Evolutionary conservation across 2,888 invertebrate genomes (phyloP).

Genomic region (Caenorhabditis drosophilae): DNA sequence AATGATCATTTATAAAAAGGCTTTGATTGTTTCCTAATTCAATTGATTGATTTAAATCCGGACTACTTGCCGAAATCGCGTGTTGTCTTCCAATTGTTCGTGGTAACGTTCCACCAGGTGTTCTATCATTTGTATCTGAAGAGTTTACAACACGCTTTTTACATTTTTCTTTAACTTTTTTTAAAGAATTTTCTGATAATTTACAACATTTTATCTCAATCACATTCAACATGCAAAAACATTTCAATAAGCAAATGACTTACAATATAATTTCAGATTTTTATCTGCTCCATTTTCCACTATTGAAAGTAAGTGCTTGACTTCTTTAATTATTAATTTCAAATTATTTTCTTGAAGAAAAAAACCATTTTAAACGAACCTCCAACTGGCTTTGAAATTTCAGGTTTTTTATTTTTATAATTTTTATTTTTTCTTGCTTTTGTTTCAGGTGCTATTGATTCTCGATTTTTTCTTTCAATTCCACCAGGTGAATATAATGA

Average conservation of each 20-base stretch:
- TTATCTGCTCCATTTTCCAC: constrained; percentile 11
- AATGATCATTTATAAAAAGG: constrained; percentile 2
- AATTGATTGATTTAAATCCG: constrained; percentile 29
- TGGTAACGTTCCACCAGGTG: constrained; percentile 26
- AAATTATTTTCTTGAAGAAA: too few species aligned
- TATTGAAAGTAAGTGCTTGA: constrained; percentile 7
- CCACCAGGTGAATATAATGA: constrained; percentile 9
- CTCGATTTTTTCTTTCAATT: constrained; percentile 7
- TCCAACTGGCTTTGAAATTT: constrained; percentile 26
- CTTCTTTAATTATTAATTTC: too few species aligned
- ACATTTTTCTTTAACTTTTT: too few species aligned
- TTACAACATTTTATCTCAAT: too few species aligned
- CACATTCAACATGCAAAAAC: too few species aligned
- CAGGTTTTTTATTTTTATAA: constrained; percentile 13
- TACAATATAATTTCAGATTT: constrained; percentile 19
- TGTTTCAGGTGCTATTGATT: constrained; percentile 18
- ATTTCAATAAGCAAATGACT: constrained; percentile 11
- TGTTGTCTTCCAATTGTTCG: constrained; percentile 9
- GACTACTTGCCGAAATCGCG: constrained; percentile 33
- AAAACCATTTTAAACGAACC: too few species aligned
- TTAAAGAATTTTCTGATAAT: too few species aligned
- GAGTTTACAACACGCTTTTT: too few species aligned
- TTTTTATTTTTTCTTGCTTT: constrained; percentile 22
- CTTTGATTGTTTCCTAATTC: background rate
- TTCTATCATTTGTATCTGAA: constrained; percentile 20